Evolutionary conservation across 2,797 vertebrate species (phyloP), one percentile per base, ranked within the genome.

Genomic region (Brachyalestes nurse): DNA sequence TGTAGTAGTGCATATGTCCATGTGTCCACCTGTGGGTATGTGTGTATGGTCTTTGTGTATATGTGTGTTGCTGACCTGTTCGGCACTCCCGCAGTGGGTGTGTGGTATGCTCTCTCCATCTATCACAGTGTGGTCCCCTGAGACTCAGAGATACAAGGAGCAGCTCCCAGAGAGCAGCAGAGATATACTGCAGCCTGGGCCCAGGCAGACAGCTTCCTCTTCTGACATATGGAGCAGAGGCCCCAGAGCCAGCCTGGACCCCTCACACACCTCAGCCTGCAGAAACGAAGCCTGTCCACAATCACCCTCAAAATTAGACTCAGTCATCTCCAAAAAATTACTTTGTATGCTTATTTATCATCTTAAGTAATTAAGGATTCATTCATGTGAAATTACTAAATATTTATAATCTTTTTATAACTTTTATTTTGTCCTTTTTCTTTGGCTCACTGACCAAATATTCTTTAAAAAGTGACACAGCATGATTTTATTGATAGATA

Each of bases 161-260:
- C 80, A 58, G 28, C 83, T 87, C 86, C 87, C 88, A 87, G 76
- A 60, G 84, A 61, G 82, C 84, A 86, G 87, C 83, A 83, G 84
- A 91, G 90, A 93, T 91, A 91, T 92, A 93, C 87, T 79, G 88
- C 87, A 70, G 66, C 23, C 75, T 60, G 84, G 62, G 60, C 82
- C 80, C 85, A 83, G 90, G 85, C 85, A 87, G 90, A 81, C 88
- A 78, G 78, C 88, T 93, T 93, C 93, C 92, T 92, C 86, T 82
- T 88, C 86, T 87, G 87, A 90, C 88, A 91, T 87, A 51, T 86
- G 83, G 85, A 84, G 84, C 62, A 82, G 80, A 66, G 85, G 88
- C 72, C 77, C 69, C 9, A 64, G 73, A 78, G 53, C 76, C 69
- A 58, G 60, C 34, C 60, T 40, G 83, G 34, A 75, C 74, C 49